Evolutionary conservation across 2,888 invertebrate genomes (phyloP), one percentile per base, ranked within the genome.

Genomic region (Limnephilus marmoratus): DNA sequence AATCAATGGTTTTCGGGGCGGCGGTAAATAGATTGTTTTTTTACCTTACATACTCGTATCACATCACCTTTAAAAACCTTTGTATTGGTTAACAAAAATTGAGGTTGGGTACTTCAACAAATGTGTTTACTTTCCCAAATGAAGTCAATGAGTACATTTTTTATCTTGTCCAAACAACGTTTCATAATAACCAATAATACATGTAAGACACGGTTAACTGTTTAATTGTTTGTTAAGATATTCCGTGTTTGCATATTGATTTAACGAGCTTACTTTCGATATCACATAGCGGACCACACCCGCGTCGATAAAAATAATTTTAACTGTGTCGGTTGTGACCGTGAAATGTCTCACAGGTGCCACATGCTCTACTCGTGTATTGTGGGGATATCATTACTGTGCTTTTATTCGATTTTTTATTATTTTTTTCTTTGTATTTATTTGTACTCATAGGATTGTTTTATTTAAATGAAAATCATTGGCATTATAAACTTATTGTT

Each of bases 281-380:
- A 86, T 45, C 86, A 18, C 41, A 45, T 9, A 49, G 24, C 85
- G 13, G 45, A 29, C 86, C 86, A 15, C 45, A n/a, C 86, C 86
- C 24, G 45, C 3, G 11, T n/a, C 24, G 45, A 86, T 86, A 86
- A 41, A 41, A 24, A n/a, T 86, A 49, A n/a, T 13, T 45, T 86
- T 86, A 86, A 86, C 86, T 86, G 86, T 86, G 45, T 86, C 29
- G 86, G 37, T 45, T 86, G 86, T 86, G 86, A 86, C 86, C 45
- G 34, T 83, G 83, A 83, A 83, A 83, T 34, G 24, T 83, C 13
- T 37, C 37, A 83, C 34, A 83, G 83, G 68, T 68, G 68, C 68
- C 24, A 18, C 53, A 18, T 53, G 15, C 49, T 49, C 49, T 49
- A 49, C 49, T 15, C 49, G 15, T 49, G 53, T 53, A 3, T 18